These are phyloP conservation scores for Venusia cambrica DNA, from an alignment of 2,888 invertebrate species.

Conservation along the genomic window DNA sequence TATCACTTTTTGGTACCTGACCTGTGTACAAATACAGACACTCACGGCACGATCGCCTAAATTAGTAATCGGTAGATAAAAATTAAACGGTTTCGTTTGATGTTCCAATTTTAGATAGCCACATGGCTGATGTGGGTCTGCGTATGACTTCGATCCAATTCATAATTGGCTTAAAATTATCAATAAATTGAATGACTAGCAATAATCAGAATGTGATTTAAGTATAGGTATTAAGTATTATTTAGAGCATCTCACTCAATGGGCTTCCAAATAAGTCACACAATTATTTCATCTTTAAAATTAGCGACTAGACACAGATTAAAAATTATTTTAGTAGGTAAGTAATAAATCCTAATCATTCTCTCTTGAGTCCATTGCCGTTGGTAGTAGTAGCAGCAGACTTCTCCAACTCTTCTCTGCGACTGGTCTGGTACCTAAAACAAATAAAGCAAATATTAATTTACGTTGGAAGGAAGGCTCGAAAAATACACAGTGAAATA, in stretches of 20 bases:
- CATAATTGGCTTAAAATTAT: conserved; percentile 12
- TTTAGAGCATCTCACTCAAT: conserved; percentile 25
- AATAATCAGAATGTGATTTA: conserved; percentile 28
- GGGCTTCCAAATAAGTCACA: conserved; percentile 23
- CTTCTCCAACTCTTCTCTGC: conserved; percentile 75
- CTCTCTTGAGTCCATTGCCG: conserved; percentile 83
- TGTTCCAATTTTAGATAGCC: conserved; percentile 39
- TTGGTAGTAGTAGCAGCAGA: conserved; percentile 72
- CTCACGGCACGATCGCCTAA: conserved; percentile 30
- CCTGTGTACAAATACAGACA: conserved; percentile 33
- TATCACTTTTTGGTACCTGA: conserved; percentile 75
- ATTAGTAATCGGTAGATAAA: conserved; percentile 32
- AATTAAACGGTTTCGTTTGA: conserved; percentile 35
- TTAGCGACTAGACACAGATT: conserved; percentile 19
- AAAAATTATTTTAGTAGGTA: conserved; percentile 11
- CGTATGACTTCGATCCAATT: too few species aligned
- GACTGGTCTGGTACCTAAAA: conserved; percentile 76
- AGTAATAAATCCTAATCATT: conserved; percentile 46
- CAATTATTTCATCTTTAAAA: conserved; percentile 16
- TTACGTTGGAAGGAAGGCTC: too few species aligned
- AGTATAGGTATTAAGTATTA: conserved; percentile 8
- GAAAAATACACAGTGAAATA: too few species aligned
- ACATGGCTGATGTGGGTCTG: conserved; percentile 32
- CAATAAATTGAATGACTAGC: conserved; percentile 26
- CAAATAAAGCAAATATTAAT: conserved; percentile 1